phyloP scores from a whole-genome alignment of 1,140 invertebrate species.

The Sinonovacula constricta region DNA sequence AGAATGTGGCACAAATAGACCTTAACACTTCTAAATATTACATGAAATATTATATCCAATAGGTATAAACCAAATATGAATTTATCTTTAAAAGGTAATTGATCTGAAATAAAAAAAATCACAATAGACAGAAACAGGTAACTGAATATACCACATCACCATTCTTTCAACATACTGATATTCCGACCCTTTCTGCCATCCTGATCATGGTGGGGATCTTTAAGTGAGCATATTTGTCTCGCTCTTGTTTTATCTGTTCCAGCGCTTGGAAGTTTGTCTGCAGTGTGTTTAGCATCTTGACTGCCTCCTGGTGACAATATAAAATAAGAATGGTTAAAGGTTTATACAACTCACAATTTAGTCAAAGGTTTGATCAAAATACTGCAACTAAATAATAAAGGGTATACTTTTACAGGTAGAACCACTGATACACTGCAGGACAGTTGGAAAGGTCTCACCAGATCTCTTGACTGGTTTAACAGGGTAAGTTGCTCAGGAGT shows the following conservation, averaged over 20 bases:
- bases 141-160: not conserved
- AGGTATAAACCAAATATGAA: not conserved
- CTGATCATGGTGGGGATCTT: conserved; percentile 76
- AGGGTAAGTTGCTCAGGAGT: too few species aligned
- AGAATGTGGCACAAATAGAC: not conserved
- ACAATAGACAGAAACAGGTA: not conserved
- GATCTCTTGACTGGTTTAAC: too few species aligned
- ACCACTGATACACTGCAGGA: too few species aligned
- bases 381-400: too few species aligned
- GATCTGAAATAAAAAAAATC: not conserved
- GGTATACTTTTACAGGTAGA: too few species aligned
- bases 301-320: conserved; percentile 81
- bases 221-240: conserved; percentile 77
- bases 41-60: not conserved
- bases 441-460: too few species aligned
- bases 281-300: conserved; percentile 83
- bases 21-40: not conserved
- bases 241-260: conserved; percentile 78
- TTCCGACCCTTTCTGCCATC: conserved; percentile 83
- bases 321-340: too few species aligned
- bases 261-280: conserved; percentile 85
- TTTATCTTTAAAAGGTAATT: not conserved
- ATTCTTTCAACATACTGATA: conserved; percentile 77
- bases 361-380: too few species aligned
- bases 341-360: too few species aligned